These are phyloP conservation scores for Theretra japonica DNA, from an alignment of 2,888 invertebrate genomes.

Conservation along the genomic window DNA sequence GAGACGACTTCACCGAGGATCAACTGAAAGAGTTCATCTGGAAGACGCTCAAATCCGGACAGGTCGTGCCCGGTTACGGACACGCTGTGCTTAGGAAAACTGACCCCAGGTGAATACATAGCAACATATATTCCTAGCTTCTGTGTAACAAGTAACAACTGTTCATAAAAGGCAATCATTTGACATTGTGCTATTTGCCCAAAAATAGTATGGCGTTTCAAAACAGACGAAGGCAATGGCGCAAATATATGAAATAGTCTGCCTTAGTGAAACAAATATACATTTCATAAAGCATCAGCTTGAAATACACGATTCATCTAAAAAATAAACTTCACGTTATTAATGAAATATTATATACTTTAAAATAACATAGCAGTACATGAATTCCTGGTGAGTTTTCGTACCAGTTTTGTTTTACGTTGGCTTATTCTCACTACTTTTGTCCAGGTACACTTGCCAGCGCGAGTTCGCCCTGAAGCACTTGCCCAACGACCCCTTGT, in stretches of 20 bases:
- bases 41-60: slow-evolving; percentile 97
- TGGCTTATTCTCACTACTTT: not conserved
- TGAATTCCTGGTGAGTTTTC: not conserved
- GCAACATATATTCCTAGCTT: not conserved
- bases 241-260: too few relatives aligned
- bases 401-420: not conserved
- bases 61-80: slow-evolving; percentile 98
- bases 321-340: too few relatives aligned
- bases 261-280: too few relatives aligned
- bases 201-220: too few relatives aligned
- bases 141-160: not conserved
- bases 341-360: too few relatives aligned
- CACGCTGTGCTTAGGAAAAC: slow-evolving; percentile 98
- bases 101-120: slow-evolving; percentile 87
- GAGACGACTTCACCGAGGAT: slow-evolving; percentile 94
- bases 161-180: too few relatives aligned
- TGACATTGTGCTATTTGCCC: too few relatives aligned
- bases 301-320: too few relatives aligned
- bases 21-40: slow-evolving; percentile 98
- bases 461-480: slow-evolving; percentile 97
- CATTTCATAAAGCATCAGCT: too few relatives aligned
- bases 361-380: too few relatives aligned
- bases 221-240: too few relatives aligned
- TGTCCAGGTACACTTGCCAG: slow-evolving; percentile 91
- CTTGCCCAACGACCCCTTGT: slow-evolving; percentile 95